These are phyloP conservation scores for Macrosoma leucophasiata DNA, from an alignment of 2,888 invertebrate species.

Conservation along the genomic window DNA sequence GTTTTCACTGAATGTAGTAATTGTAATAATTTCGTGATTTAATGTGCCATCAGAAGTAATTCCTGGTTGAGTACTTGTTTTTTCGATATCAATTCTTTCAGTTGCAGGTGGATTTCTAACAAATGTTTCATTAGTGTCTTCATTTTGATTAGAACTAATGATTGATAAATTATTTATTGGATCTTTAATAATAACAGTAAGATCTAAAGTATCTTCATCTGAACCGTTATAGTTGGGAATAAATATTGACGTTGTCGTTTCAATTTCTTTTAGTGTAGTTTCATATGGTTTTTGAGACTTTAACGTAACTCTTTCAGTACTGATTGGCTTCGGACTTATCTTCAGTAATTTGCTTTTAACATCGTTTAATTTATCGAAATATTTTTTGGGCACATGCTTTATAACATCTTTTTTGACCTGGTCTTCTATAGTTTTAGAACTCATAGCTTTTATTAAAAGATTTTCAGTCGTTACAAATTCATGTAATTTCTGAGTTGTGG, in stretches of 20 bases:
- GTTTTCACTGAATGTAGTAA: too few species aligned
- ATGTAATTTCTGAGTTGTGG: constrained; percentile 9
- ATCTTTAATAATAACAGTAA: constrained; percentile 57
- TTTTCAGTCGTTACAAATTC: constrained; percentile 27
- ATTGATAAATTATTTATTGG: constrained; percentile 27
- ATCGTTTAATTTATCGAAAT: constrained; percentile 46
- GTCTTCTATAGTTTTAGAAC: constrained; percentile 30
- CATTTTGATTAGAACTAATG: neutral
- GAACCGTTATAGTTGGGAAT: constrained; percentile 22
- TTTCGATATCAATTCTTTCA: constrained; percentile 14
- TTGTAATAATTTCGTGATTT: constrained; percentile 28
- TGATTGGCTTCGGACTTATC: constrained; percentile 16
- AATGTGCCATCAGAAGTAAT: constrained; percentile 16
- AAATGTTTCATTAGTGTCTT: too few species aligned
- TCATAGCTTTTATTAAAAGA: constrained; percentile 24
- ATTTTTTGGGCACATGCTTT: constrained; percentile 55
- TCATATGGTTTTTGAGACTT: constrained; percentile 6
- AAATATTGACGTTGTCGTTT: constrained; percentile 14
- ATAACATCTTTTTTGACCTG: constrained; percentile 37
- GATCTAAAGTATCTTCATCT: constrained; percentile 45
- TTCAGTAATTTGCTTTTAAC: constrained; percentile 40
- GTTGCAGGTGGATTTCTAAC: constrained; percentile 6
- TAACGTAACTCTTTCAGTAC: too few species aligned
- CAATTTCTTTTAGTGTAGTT: neutral
- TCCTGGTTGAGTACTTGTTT: constrained; percentile 7